Evolutionary conservation across 2,113 vertebrate species (phyloP).

Genomic region (Prunella himalayana): DNA sequence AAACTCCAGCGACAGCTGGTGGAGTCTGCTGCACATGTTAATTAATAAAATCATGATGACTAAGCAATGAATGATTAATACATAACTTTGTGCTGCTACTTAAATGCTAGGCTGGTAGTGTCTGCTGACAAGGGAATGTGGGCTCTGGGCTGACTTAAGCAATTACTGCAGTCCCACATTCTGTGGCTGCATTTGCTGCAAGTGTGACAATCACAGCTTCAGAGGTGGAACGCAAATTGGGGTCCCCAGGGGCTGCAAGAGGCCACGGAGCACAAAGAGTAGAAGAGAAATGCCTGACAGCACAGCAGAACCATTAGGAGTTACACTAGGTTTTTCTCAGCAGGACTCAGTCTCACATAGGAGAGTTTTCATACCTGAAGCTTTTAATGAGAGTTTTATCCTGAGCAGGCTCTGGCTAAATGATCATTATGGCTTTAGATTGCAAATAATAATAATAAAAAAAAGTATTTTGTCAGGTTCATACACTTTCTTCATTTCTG

Average conservation of each 20-base stretch:
- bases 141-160: background rate
- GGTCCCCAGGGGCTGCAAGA: background rate
- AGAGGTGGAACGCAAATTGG: background rate
- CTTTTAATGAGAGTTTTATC: conserved; percentile 26
- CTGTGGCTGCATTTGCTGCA: background rate
- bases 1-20: background rate
- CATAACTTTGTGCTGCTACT: background rate
- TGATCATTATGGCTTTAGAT: background rate
- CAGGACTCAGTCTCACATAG: background rate
- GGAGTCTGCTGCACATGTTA: background rate
- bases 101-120: background rate
- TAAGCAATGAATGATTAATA: background rate
- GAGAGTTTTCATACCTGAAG: background rate
- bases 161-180: background rate
- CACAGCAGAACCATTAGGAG: background rate
- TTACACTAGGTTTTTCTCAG: background rate
- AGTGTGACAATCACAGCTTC: background rate
- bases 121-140: background rate
- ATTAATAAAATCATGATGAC: background rate
- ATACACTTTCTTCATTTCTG: background rate
- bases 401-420: background rate
- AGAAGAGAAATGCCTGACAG: background rate
- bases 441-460: background rate
- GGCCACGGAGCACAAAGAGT: background rate
- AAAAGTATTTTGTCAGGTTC: background rate